Evolutionary conservation across 2,797 vertebrate genomes (phyloP), one percentile per base, ranked within the genome.

Genomic region (Oceanodroma leucorhoa): DNA sequence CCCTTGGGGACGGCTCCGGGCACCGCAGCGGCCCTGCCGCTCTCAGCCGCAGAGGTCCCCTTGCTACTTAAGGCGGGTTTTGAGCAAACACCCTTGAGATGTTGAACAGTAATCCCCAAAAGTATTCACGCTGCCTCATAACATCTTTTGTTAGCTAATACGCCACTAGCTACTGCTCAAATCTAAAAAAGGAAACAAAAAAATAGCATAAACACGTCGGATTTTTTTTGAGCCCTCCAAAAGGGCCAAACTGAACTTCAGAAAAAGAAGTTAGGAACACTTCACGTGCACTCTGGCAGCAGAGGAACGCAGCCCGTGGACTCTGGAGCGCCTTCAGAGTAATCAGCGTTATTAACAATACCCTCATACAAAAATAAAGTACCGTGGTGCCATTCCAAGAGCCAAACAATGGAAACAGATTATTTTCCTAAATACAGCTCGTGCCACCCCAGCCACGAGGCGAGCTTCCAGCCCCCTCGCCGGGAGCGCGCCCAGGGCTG

Each of bases 401-500:
- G 78, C 51, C 53, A 70, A 87, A 75, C 16, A 45, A 54, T 4
- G 54, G 43, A 57, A 69, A 32, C 23, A 30, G 34, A 45, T 46
- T 40, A 3, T 46, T 26, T 30, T 46, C 41, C 70, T 84, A 58
- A 72, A 11, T 12, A 38, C 2, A 80, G 53, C 24, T 50, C 29
- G 1, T 10, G 36, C 27, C 51, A 60, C 14, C 53, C 22, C 24
- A 29, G 45, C 5, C 43, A 8, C 8, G 9, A 32, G 8, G 1
- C 1, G 24, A 38, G 46, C 34, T 29, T 11, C 10, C 41, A 23
- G 62, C 53, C 69, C 50, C 46, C 50, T 9, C 6, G 11, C 0
- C 3, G 22, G 50, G 53, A 0, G 10, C 0, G 5, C 3, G 1
- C n/a, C n/a, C n/a, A n/a, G n/a, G 40, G 67, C 27, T 5, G 21